Percentiles rank a stretch among this genome's conserved stretches.
These are phyloP conservation scores for Podarcis siculus DNA, from an alignment of 2,797 vertebrate species.

Conservation along the genomic window DNA sequence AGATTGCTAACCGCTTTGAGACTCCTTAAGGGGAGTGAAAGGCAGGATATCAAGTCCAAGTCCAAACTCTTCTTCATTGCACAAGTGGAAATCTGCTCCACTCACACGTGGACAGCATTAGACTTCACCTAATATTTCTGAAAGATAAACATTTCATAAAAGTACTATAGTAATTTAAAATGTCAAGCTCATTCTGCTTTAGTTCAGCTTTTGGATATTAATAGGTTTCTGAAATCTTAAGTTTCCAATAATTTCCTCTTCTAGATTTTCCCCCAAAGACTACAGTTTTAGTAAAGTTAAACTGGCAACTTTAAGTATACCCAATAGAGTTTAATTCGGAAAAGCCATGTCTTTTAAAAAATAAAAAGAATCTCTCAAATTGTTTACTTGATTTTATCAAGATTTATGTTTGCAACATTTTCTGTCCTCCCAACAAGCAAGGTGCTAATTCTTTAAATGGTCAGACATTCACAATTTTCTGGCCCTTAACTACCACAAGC, in stretches of 20 bases:
- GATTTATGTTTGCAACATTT: constrained; percentile 74
- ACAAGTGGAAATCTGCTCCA: background rate
- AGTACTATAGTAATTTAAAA: constrained; percentile 46
- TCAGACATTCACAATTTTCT: constrained; percentile 83
- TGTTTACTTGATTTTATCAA: constrained; percentile 79
- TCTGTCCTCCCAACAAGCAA: constrained; percentile 72
- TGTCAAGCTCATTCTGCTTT: constrained; percentile 52
- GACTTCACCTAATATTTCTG: background rate
- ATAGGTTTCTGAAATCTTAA: background rate
- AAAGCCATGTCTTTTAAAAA: constrained; percentile 53
- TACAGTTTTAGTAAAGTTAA: constrained; percentile 55
- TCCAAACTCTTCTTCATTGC: background rate
- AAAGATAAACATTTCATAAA: constrained; percentile 10
- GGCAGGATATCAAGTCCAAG: background rate
- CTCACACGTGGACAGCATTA: too few relatives aligned
- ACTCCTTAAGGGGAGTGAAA: too few relatives aligned
- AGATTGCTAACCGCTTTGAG: too few relatives aligned
- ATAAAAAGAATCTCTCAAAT: constrained; percentile 62
- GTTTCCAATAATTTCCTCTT: background rate
- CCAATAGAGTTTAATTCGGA: constrained; percentile 60
- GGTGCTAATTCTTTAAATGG: constrained; percentile 84
- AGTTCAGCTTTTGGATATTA: constrained; percentile 40
- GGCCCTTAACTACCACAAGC: constrained; percentile 89
- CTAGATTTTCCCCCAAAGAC: constrained; percentile 4
- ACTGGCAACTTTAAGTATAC: constrained; percentile 47